A percentile compares a stretch with the other conserved stretches of the same genome.
phyloP scores from a whole-genome alignment of 2,797 vertebrate species.

The Mus minutoides region DNA sequence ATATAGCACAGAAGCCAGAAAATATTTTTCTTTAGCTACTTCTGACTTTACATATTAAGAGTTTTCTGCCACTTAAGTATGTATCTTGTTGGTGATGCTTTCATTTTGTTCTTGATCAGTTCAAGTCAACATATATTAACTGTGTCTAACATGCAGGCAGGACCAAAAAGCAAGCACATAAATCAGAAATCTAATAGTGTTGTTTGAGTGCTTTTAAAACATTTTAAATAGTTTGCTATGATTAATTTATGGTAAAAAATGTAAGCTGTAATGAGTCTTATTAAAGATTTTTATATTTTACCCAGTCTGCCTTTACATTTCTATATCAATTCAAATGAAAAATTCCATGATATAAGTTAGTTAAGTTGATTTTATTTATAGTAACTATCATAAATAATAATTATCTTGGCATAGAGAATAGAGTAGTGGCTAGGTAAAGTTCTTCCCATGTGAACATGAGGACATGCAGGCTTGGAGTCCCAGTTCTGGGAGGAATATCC shows the following conservation, averaged over 20 bases:
- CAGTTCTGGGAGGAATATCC: background rate
- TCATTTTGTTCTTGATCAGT: slow-evolving; percentile 41
- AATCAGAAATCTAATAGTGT: background rate
- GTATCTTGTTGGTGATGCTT: slow-evolving; percentile 36
- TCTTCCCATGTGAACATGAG: background rate
- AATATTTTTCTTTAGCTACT: slow-evolving; percentile 17
- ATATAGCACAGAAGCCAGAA: slow-evolving; percentile 2
- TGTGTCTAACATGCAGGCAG: background rate
- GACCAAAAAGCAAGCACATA: slow-evolving; percentile 28
- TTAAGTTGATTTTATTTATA: slow-evolving; percentile 45
- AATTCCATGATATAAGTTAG: background rate
- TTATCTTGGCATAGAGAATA: background rate
- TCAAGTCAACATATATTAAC: slow-evolving; percentile 49
- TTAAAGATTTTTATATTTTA: background rate
- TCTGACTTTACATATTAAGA: slow-evolving; percentile 24
- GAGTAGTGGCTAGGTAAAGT: background rate
- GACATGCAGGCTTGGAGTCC: background rate
- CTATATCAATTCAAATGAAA: slow-evolving; percentile 9
- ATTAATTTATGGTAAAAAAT: slow-evolving; percentile 35
- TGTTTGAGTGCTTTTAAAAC: background rate
- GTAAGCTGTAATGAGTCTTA: background rate
- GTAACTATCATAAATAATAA: slow-evolving; percentile 20
- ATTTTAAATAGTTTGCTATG: background rate
- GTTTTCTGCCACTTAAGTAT: background rate
- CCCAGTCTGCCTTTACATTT: background rate